Percentiles rank a stretch among this genome's conserved stretches.
phyloP scores from a whole-genome alignment of 2,888 invertebrate species.

The Meghimatium bilineatum region DNA sequence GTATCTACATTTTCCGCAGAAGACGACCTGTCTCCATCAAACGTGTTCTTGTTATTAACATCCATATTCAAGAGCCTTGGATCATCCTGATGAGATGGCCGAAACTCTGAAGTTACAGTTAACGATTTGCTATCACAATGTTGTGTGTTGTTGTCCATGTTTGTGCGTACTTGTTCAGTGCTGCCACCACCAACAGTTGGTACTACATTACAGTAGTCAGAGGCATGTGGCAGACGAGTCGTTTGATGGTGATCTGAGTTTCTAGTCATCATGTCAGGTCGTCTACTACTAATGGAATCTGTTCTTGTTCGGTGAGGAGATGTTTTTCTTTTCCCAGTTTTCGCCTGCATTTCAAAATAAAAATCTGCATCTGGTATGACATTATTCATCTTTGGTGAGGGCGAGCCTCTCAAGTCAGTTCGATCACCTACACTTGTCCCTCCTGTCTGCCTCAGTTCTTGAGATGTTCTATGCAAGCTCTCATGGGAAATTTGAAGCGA shows the following conservation, averaged over 20 bases:
- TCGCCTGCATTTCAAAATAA: slow-evolving; percentile 65
- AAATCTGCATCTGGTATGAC: slow-evolving; percentile 51
- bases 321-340: slow-evolving; percentile 47
- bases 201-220: slow-evolving; percentile 58
- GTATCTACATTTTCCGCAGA: slow-evolving; percentile 49
- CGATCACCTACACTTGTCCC: slow-evolving; percentile 54
- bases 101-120: background rate
- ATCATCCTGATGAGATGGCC: background rate
- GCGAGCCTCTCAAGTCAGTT: slow-evolving; percentile 62
- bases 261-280: slow-evolving; percentile 42
- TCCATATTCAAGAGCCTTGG: slow-evolving; percentile 43
- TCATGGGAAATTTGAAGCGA: slow-evolving; percentile 66
- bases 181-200: slow-evolving; percentile 26
- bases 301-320: slow-evolving; percentile 46
- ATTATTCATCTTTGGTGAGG: slow-evolving; percentile 55
- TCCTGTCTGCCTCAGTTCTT: slow-evolving; percentile 50
- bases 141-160: slow-evolving; percentile 21
- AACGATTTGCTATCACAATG: slow-evolving; percentile 12
- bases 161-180: slow-evolving; percentile 11
- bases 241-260: slow-evolving; percentile 42
- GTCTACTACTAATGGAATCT: slow-evolving; percentile 55
- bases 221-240: slow-evolving; percentile 26
- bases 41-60: background rate
- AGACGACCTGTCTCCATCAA: background rate
- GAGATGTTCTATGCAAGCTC: slow-evolving; percentile 61